phyloP scores from a whole-genome alignment of 1,140 invertebrate genomes.

The Solenopsis fugax region DNA sequence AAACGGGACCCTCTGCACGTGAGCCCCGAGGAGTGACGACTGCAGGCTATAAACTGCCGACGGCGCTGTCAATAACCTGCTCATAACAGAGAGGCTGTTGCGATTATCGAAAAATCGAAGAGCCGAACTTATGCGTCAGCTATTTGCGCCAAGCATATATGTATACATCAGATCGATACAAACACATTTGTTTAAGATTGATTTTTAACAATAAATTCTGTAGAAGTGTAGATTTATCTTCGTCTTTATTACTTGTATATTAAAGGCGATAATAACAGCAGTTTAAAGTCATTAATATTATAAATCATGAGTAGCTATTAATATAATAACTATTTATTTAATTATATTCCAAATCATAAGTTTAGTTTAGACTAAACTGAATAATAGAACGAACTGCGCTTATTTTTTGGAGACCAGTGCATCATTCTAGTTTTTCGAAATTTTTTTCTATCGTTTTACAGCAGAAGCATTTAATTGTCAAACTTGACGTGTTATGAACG shows the following conservation, averaged over 20 bases:
- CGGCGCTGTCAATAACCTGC: conserved; percentile 49
- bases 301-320: background rate
- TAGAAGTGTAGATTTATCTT: background rate
- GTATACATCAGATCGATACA: background rate
- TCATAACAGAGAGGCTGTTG: conserved; percentile 45
- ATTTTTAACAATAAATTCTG: background rate
- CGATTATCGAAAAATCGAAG: conserved; percentile 54
- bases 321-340: conserved; percentile 11
- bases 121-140: background rate
- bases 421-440: background rate
- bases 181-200: background rate
- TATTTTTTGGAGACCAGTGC: background rate
- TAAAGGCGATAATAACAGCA: too few relatives aligned
- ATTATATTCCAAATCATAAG: background rate
- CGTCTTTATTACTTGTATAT: background rate
- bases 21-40: conserved; percentile 74
- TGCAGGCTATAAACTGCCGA: conserved; percentile 61
- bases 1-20: conserved; percentile 76
- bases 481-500: background rate
- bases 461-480: background rate
- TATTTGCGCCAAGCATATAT: background rate
- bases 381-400: background rate
- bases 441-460: background rate
- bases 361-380: background rate
- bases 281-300: background rate